Evolutionary conservation across 2,888 invertebrate genomes (phyloP).

Genomic region (Tetranychus piercei): DNA sequence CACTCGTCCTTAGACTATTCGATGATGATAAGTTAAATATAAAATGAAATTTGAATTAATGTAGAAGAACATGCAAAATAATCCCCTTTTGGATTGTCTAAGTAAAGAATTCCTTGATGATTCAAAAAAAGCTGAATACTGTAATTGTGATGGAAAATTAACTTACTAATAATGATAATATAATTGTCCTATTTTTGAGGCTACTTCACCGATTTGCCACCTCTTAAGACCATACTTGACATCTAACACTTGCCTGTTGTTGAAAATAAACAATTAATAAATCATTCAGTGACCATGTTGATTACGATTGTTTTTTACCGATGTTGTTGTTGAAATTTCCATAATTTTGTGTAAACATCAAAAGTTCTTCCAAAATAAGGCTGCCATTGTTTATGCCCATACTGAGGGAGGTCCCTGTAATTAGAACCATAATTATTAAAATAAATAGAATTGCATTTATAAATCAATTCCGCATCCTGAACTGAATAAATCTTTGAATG

Average conservation of each 20-base stretch:
- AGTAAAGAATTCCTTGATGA: too few species aligned
- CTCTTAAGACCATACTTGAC: conserved; percentile 81
- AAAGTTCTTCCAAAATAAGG: conserved; percentile 89
- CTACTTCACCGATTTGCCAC: conserved; percentile 97
- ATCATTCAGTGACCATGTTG: background rate
- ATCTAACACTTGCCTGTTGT: conserved; percentile 52
- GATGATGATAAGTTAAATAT: conserved; percentile 27
- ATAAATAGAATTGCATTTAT: background rate
- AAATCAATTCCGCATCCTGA: too few species aligned
- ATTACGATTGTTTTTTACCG: conserved; percentile 38
- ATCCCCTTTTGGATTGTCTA: too few species aligned
- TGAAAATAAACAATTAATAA: background rate
- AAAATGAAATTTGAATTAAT: conserved; percentile 5
- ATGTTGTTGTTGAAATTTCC: conserved; percentile 96
- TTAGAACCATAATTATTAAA: conserved; percentile 11
- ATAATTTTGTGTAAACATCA: conserved; percentile 87
- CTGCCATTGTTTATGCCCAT: conserved; percentile 90
- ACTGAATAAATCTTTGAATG: too few species aligned
- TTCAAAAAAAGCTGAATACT: too few species aligned
- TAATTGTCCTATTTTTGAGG: conserved; percentile 91
- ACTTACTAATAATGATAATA: conserved; percentile 96
- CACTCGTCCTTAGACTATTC: conserved; percentile 71
- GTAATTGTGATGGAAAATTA: too few species aligned
- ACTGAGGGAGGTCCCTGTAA: conserved; percentile 75
- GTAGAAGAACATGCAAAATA: background rate